phyloP scores from a whole-genome alignment of 2,888 invertebrate species.

The Chrysolina oricalcia region DNA sequence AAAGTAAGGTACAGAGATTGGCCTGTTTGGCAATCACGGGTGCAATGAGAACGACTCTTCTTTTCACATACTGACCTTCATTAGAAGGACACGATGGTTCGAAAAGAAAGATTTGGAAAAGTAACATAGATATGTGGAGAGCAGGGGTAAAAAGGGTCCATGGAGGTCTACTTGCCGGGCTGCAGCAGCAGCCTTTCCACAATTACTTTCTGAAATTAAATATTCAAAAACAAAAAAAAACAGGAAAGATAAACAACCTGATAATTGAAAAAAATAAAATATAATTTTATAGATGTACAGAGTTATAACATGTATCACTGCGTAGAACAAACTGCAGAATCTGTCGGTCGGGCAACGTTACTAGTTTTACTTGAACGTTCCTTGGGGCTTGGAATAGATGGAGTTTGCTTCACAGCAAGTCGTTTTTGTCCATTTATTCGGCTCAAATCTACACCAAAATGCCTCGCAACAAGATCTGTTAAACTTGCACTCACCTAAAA shows the following conservation, averaged over 20 bases:
- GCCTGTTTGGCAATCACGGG: too few species aligned
- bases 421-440: constrained; percentile 80
- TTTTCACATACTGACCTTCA: too few species aligned
- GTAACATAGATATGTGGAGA: too few species aligned
- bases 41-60: too few species aligned
- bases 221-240: not conserved
- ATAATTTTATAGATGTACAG: not conserved
- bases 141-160: too few species aligned
- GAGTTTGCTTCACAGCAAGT: constrained; percentile 79
- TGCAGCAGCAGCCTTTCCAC: too few species aligned
- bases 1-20: too few species aligned
- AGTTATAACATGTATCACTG: constrained; percentile 41
- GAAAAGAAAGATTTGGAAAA: too few species aligned
- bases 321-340: constrained; percentile 54
- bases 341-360: constrained; percentile 34
- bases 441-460: constrained; percentile 78
- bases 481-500: constrained; percentile 79
- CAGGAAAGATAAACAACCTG: not conserved
- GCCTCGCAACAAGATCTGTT: constrained; percentile 81
- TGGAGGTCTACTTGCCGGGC: too few species aligned
- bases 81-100: too few species aligned
- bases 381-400: constrained; percentile 70
- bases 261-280: not conserved
- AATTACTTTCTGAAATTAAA: too few species aligned
- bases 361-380: constrained; percentile 32